Evolutionary conservation across 64 coral and sea anemone species (phyloP), one percentile per base, ranked within the genome.

Genomic region (Platygyra sinensis): DNA sequence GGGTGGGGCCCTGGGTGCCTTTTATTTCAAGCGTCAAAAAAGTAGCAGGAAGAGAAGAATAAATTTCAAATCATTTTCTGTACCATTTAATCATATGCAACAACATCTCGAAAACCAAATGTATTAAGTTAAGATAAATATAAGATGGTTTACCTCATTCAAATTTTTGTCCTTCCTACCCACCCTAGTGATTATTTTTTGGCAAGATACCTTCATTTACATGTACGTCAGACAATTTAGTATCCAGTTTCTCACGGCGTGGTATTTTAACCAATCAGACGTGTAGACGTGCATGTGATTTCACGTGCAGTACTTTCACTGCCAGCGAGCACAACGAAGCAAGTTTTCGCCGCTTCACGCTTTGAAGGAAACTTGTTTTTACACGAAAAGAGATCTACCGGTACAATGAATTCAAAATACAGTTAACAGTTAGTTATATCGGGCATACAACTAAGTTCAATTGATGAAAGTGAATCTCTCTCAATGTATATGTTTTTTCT

Each of bases 221-320:
- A 63, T 69, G 4, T 49, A 15, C 61, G 81, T 85, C 81, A 85
- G 25, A 5, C 5, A 36, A 12, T 16, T 71, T 72, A 28, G 63
- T 29, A 51, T 42, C 81, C 20, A 85, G 81, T 51, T 85, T 71
- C 33, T 50, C 62, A 25, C 24, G 55, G 81, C 22, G 22, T 50
- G 19, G 12, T n/a, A 31, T 12, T 71, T 85, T 14, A 69, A 85
- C 81, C 81, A 85, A 85, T 71, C 81, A 85, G 62, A 52, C 46
- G 38, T 22, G 33, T n/a, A 85, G 64, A 50, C 62, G 81, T 85
- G 19, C 81, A 85, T 28, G 81, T 85, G 81, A 85, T 85, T 85
- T 85, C 81, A 85, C 81, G 81, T 85, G 81, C 81, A 85, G 81
- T 85, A 85, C 11, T 85, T 85, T 85, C 61, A 85, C 81, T 67